Conservation (phyloP, 2,888 invertebrate genomes). For the Agonopterix alstromeriana region DNA sequence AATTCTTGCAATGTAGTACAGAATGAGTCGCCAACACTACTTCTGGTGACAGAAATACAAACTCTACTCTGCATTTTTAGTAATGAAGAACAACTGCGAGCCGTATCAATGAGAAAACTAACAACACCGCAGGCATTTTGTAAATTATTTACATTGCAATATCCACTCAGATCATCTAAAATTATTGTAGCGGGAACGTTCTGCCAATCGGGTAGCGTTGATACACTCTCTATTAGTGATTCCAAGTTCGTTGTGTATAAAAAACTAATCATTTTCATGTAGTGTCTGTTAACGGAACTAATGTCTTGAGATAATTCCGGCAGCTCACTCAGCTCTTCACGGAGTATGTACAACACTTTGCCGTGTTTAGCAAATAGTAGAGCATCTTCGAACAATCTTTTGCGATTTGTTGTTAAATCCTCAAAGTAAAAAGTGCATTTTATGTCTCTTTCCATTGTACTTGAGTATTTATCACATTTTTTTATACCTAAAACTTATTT, state of each 20-base stretch:
- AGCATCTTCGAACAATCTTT: constrained; percentile 53
- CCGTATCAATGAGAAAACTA: constrained; percentile 46
- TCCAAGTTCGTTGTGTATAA: constrained; percentile 48
- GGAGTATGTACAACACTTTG: constrained; percentile 56
- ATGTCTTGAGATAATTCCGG: constrained; percentile 59
- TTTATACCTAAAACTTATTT: background rate
- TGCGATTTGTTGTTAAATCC: constrained; percentile 36
- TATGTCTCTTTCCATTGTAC: background rate
- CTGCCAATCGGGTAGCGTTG: constrained; percentile 53
- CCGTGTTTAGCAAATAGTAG: constrained; percentile 41
- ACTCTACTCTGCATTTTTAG: constrained; percentile 32
- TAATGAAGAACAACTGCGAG: constrained; percentile 33
- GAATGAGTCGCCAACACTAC: constrained; percentile 37
- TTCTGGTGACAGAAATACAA: constrained; percentile 37
- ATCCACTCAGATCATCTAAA: constrained; percentile 50
- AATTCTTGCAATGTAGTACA: constrained; percentile 40
- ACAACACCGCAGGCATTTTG: constrained; percentile 54
- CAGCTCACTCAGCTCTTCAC: constrained; percentile 53
- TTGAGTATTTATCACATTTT: background rate
- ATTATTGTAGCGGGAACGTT: constrained; percentile 54
- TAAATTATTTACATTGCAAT: constrained; percentile 34
- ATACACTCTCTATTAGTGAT: constrained; percentile 48
- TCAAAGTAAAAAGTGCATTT: constrained; percentile 36
- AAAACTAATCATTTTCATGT: constrained; percentile 66
- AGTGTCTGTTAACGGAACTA: constrained; percentile 41